phyloP scores from a whole-genome alignment of 2,113 vertebrate species.

The Microcebus murinus region DNA sequence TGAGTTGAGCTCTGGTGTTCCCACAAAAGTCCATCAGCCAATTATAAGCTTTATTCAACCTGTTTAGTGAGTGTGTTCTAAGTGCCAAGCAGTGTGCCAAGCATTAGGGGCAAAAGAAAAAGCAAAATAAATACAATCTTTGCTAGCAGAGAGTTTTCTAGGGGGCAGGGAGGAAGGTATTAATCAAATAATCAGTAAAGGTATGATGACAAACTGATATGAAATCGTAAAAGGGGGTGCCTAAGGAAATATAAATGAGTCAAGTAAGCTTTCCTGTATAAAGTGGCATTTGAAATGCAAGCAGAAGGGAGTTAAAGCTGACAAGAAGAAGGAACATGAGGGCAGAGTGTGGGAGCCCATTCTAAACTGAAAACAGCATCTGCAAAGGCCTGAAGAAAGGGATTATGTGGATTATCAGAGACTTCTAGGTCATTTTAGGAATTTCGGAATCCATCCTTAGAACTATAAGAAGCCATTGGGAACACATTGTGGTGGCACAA shows the following conservation, averaged over 20 bases:
- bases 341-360: background rate
- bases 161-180: background rate
- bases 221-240: background rate
- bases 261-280: background rate
- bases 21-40: background rate
- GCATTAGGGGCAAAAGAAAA: background rate
- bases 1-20: background rate
- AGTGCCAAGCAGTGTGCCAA: background rate
- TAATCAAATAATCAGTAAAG: conserved; percentile 44
- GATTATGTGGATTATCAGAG: background rate
- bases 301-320: background rate
- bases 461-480: background rate
- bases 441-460: background rate
- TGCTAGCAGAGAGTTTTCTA: background rate
- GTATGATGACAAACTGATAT: background rate
- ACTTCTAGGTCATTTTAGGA: background rate
- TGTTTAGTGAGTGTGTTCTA: background rate
- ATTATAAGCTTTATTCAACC: background rate
- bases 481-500: too few relatives aligned
- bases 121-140: background rate
- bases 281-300: background rate
- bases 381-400: background rate
- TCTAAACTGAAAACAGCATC: background rate
- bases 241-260: background rate
- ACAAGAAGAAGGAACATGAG: background rate